These are phyloP conservation scores for Drosophila lacertosa DNA, from an alignment of 1,140 invertebrate species.

Conservation along the genomic window DNA sequence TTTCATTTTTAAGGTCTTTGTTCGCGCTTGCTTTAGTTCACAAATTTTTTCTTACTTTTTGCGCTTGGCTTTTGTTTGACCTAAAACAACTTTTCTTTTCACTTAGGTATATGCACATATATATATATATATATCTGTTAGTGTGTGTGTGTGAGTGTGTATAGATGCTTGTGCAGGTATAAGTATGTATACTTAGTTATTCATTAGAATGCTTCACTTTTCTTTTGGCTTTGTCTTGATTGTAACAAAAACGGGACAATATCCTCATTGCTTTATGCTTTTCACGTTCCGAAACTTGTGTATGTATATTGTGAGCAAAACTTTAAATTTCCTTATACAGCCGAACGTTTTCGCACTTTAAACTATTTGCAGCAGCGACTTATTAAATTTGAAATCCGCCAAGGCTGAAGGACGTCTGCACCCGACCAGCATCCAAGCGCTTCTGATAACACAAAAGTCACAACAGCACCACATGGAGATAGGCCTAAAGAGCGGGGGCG, in stretches of 20 bases:
- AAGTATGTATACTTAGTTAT: slow-evolving; percentile 45
- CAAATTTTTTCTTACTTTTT: slow-evolving; percentile 18
- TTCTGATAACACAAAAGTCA: slow-evolving; percentile 67
- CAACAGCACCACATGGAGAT: slow-evolving; percentile 21
- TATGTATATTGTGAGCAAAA: slow-evolving; percentile 26
- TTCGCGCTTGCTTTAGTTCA: slow-evolving; percentile 1
- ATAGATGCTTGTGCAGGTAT: too few species aligned
- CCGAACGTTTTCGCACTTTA: slow-evolving; percentile 46
- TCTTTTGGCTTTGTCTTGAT: slow-evolving; percentile 27
- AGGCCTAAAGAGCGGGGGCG: slow-evolving; percentile 1
- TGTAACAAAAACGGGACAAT: slow-evolving; percentile 27
- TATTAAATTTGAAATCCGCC: background rate
- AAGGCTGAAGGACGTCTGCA: slow-evolving; percentile 55
- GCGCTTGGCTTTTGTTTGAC: slow-evolving; percentile 44
- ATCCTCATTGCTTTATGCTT: slow-evolving; percentile 23
- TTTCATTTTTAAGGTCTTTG: slow-evolving; percentile 30
- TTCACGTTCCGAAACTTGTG: slow-evolving; percentile 19
- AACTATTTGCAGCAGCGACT: slow-evolving; percentile 36
- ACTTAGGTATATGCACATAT: background rate
- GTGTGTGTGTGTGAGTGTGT: slow-evolving; percentile 18
- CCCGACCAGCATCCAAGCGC: slow-evolving; percentile 74
- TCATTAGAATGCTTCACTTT: slow-evolving; percentile 43
- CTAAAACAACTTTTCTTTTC: slow-evolving; percentile 47
- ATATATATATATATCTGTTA: background rate
- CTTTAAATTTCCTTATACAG: slow-evolving; percentile 36